These are phyloP conservation scores for Drosophila punjabiensis DNA, from an alignment of 1,140 invertebrate genomes.

Conservation along the genomic window DNA sequence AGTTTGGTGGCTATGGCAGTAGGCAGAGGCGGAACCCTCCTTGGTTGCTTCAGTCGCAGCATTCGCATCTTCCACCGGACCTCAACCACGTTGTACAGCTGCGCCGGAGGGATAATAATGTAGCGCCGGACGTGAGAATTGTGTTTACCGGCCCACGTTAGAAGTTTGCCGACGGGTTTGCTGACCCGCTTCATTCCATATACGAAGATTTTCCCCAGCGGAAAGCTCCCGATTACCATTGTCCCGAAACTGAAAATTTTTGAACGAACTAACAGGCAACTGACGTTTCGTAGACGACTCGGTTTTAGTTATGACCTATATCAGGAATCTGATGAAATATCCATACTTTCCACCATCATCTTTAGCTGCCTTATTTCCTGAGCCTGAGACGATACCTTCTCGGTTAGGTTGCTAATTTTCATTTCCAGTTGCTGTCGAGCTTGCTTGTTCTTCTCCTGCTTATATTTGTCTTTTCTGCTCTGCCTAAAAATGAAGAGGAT, in stretches of 20 bases:
- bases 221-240: constrained; percentile 55
- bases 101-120: constrained; percentile 47
- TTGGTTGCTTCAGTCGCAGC: constrained; percentile 52
- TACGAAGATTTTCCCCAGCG: constrained; percentile 49
- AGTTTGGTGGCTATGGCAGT: constrained; percentile 30
- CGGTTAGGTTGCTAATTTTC: constrained; percentile 18
- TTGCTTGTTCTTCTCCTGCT: constrained; percentile 9
- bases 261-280: not conserved
- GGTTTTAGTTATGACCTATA: not conserved
- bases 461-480: constrained; percentile 6
- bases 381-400: constrained; percentile 29
- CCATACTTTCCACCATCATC: not conserved
- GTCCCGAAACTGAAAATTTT: constrained; percentile 32
- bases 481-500: constrained; percentile 14
- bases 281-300: not conserved
- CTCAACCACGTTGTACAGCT: constrained; percentile 48
- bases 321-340: not conserved
- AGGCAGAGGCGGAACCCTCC: constrained; percentile 30
- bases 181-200: constrained; percentile 37
- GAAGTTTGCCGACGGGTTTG: constrained; percentile 26
- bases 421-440: constrained; percentile 8
- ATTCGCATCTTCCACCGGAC: constrained; percentile 50
- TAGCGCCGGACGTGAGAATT: constrained; percentile 19
- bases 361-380: constrained; percentile 36
- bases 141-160: constrained; percentile 32